Evolutionary conservation across 2,797 vertebrate genomes (phyloP).

Genomic region (Hoplostethus atlanticus): DNA sequence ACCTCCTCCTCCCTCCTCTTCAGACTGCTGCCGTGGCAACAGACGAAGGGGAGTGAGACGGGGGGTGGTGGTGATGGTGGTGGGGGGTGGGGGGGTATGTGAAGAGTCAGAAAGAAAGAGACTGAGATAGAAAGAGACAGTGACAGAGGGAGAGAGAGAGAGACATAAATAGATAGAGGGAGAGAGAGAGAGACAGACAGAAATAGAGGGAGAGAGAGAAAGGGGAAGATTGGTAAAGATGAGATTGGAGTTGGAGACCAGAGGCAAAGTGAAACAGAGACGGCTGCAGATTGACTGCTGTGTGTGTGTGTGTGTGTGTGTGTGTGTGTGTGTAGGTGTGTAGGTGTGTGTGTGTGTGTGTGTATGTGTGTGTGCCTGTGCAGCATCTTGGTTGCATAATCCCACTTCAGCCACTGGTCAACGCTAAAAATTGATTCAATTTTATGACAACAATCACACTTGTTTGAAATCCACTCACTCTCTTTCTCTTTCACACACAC

Average conservation of each 20-base stretch:
- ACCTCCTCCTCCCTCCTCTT: slow-evolving; percentile 45
- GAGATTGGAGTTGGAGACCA: slow-evolving; percentile 71
- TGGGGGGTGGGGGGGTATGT: neutral
- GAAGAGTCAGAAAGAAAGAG: neutral
- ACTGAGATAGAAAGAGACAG: slow-evolving; percentile 23
- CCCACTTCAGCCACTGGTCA: slow-evolving; percentile 33
- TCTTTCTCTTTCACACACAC: neutral
- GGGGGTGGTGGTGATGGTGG: neutral
- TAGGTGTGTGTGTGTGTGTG: neutral
- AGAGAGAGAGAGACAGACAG: neutral
- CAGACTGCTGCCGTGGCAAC: slow-evolving; percentile 81
- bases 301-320: slow-evolving; percentile 26
- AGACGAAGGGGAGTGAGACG: slow-evolving; percentile 48
- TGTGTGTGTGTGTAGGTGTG: neutral
- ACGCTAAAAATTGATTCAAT: slow-evolving; percentile 42
- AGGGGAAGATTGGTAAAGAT: slow-evolving; percentile 58
- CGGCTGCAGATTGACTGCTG: slow-evolving; percentile 9
- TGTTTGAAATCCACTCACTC: too few relatives aligned
- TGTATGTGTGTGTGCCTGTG: neutral
- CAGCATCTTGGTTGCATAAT: slow-evolving; percentile 26
- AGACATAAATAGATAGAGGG: neutral
- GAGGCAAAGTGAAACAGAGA: slow-evolving; percentile 49
- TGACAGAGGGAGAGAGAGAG: slow-evolving; percentile 31
- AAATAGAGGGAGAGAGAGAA: slow-evolving; percentile 27
- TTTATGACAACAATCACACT: slow-evolving; percentile 19